Percentiles rank a stretch among this genome's conserved stretches.
Conservation (phyloP, 2,797 vertebrate species). For the Hypotaenidia okinawae region DNA sequence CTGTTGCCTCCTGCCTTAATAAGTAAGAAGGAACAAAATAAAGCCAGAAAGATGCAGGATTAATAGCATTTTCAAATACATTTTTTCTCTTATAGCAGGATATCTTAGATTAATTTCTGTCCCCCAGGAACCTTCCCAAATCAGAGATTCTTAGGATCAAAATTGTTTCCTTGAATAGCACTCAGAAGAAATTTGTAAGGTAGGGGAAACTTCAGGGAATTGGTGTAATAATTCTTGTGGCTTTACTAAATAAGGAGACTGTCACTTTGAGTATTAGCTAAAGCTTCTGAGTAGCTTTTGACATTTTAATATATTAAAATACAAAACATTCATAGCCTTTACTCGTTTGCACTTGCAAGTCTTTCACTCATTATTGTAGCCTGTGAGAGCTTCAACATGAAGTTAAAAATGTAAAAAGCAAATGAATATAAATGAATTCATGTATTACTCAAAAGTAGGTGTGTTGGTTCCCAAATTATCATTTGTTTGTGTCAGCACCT, state of each 20-base stretch:
- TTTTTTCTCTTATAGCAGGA: neutral
- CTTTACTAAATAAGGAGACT: neutral
- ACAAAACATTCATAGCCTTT: neutral
- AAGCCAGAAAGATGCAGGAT: neutral
- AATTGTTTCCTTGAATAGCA: neutral
- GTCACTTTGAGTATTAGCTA: neutral
- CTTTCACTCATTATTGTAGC: neutral
- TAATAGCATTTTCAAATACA: neutral
- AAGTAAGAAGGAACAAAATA: neutral
- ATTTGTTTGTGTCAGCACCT: neutral
- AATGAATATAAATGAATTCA: neutral
- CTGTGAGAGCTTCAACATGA: neutral
- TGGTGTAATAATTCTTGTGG: neutral
- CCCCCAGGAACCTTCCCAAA: neutral
- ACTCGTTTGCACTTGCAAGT: neutral
- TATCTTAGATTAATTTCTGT: neutral
- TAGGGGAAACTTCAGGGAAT: neutral
- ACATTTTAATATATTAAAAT: neutral
- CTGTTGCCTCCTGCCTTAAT: neutral
- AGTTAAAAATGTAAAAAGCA: neutral
- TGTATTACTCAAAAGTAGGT: neutral
- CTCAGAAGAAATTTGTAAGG: neutral
- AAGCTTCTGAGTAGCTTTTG: neutral
- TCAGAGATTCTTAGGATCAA: constrained; percentile 19
- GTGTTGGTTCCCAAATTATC: neutral